These are phyloP conservation scores for Camponotus pennsylvanicus DNA, from an alignment of 1,140 invertebrate genomes.

Conservation along the genomic window DNA sequence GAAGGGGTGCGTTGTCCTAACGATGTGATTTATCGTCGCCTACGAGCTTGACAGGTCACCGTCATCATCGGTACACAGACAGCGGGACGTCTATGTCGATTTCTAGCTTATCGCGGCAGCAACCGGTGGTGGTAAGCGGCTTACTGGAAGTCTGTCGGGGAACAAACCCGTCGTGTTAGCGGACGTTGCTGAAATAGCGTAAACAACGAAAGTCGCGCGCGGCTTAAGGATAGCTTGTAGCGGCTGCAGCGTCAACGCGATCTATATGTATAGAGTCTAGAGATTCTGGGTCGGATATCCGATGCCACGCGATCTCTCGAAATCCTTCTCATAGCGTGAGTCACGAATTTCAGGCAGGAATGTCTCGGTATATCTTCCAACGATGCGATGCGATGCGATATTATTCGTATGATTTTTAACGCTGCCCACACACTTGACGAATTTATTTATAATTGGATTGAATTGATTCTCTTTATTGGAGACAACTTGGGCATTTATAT, in stretches of 20 bases:
- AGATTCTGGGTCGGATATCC: neutral
- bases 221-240: constrained; percentile 22
- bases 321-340: neutral
- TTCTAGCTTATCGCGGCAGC: constrained; percentile 62
- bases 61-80: constrained; percentile 53
- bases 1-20: constrained; percentile 66
- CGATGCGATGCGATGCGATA: neutral
- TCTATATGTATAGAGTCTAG: neutral
- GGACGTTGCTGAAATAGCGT: constrained; percentile 55
- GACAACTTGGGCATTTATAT: constrained; percentile 8
- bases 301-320: neutral
- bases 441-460: constrained; percentile 14
- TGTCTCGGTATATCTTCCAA: neutral
- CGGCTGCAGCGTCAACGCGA: neutral
- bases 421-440: neutral
- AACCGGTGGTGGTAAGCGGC: constrained; percentile 66
- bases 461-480: neutral
- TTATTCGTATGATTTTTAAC: neutral
- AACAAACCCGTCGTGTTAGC: constrained; percentile 49
- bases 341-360: neutral
- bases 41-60: constrained; percentile 38
- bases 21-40: constrained; percentile 78
- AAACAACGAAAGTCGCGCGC: constrained; percentile 51
- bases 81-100: constrained; percentile 50
- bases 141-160: constrained; percentile 64